Base-by-base conservation (phyloP, 1,140 invertebrate genomes). In the Hypsibius dujardini region DNA sequence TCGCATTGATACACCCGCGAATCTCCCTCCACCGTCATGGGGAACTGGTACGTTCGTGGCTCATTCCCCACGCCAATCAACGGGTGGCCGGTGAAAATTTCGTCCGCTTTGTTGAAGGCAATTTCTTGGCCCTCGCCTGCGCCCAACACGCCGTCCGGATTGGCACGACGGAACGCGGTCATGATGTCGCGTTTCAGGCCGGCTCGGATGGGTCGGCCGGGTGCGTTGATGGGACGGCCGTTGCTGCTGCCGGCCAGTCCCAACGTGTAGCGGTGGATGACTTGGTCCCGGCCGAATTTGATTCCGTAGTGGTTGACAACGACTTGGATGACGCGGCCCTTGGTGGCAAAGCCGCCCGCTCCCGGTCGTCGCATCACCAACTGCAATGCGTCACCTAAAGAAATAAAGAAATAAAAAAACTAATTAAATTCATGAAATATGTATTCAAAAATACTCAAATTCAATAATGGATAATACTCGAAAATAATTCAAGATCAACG, bases 101-200 rank as follows among this genome's bases (percentile, higher is more conserved):
- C 62, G 42, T 67, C 62, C 62, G 62, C 62, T 42, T 67, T 67
- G 42, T 67, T 67, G 42, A 14, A 67, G 3, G 62, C 62, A 67
- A 67, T 67, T 42, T 67, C 62, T 42, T 3, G 3, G 62, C 62
- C 62, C 3, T 42, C 12, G 3, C 62, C 62, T 14, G 3, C 7
- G 3, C 62, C 62, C 3, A 67, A 42, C 12, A 67, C 62, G 12
- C 12, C 3, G 12, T 42, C 7, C 3, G 62, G 62, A 42, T 67
- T 67, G 7, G 3, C 12, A 12, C 42, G 62, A 42, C 62, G 62
- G 45, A 67, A 67, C 42, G 12, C 42, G 7, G 7, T 14, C 62
- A 67, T 67, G 45, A 67, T 67, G 3, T 67, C 7, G 45, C 62
- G 62, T 42, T 67, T 67, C 62, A 67, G 3, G 62, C 12, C 62